Conservation (phyloP, 2,113 vertebrate genomes). For the Elachura formosa region DNA sequence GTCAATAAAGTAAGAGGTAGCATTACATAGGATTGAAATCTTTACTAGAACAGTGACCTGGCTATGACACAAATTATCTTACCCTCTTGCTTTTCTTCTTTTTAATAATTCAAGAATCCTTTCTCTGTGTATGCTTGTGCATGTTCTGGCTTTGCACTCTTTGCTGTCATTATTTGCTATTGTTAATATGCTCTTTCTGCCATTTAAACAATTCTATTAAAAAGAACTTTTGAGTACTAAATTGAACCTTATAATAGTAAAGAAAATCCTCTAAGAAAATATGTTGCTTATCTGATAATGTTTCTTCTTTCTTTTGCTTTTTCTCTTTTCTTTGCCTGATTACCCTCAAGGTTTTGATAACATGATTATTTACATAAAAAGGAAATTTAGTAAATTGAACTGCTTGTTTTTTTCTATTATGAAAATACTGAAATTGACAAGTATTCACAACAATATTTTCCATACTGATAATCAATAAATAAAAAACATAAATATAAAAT, state of each 20-base stretch:
- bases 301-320: neutral
- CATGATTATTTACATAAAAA: neutral
- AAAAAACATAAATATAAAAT: neutral
- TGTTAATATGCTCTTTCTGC: slow-evolving; percentile 11
- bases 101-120: slow-evolving; percentile 78
- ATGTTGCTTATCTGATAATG: neutral
- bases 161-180: neutral
- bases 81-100: slow-evolving; percentile 57
- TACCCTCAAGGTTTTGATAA: neutral
- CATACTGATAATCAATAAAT: neutral
- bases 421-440: neutral
- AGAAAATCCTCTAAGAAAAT: neutral
- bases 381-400: neutral
- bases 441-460: neutral
- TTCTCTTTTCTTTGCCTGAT: neutral
- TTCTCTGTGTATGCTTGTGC: neutral
- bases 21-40: slow-evolving; percentile 79
- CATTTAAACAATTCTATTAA: neutral
- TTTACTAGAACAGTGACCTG: slow-evolving; percentile 71
- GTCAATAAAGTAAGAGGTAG: slow-evolving; percentile 74
- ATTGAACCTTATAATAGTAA: neutral
- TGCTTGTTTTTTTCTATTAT: neutral
- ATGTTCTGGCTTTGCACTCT: neutral
- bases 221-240: neutral
- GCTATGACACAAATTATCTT: slow-evolving; percentile 82